Base-by-base conservation (phyloP, 1,140 invertebrate genomes). In the Zaprionus capensis region DNA sequence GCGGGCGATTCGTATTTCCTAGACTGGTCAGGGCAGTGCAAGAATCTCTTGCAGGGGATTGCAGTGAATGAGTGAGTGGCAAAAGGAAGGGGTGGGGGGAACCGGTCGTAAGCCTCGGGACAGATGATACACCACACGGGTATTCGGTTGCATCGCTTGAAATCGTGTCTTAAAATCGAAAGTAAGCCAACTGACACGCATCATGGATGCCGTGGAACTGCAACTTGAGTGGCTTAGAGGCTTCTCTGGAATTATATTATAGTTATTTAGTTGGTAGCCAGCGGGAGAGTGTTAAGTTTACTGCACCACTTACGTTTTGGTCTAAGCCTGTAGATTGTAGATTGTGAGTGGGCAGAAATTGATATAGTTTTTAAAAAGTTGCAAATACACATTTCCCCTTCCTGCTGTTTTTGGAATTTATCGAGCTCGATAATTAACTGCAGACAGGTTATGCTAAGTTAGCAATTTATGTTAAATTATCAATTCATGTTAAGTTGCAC, bases 71-170 rank as follows among this genome's bases (percentile, higher is more conserved):
- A 46, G 41, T 46, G 41, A 46, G 41, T 46, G 63, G 68, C 28
- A 36, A 34, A 7, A 0, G 31, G 34, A 41, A 57, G 38, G 53
- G 41, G 59, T 36, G n/a, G 20, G 38, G 59, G 63, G 51, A 56
- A 74, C 66, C 70, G 61, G 22, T 71, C 57, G 17, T 73, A 44
- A 73, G 71, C 80, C 71, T 36, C 61, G 26, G 57, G 77, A 76
- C 64, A 77, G 61, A 57, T 70, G 84, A 88, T 88, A 72, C 57
- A 72, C 31, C 53, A 49, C 41, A 34, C n/a, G 41, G 73, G 77
- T 78, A 66, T 87, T 67, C 68, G 73, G 77, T 88, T 80, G 69
- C 72, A 73, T 31, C 44, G 72, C 22, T 46, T 51, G 46, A 70
- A 81, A 64, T 64, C 51, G 56, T 46, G 28, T 71, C 49, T 68